Base-by-base conservation (phyloP, 1,140 invertebrate species). In the Pogonognathellus flavescens region DNA sequence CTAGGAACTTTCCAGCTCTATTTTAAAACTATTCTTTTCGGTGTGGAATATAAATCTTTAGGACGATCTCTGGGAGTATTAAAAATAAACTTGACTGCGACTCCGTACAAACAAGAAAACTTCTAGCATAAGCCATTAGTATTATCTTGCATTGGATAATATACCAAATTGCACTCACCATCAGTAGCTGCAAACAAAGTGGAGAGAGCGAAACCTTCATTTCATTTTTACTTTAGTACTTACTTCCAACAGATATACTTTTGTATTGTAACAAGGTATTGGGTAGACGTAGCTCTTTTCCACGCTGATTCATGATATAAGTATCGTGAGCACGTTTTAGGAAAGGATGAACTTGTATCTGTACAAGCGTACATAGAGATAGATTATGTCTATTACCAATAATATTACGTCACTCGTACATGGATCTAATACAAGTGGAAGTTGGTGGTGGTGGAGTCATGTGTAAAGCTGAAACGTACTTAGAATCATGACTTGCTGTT, bases 81-180 rank as follows among this genome's bases (percentile, higher is more conserved):
- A 81, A 20, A 81, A 81, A 81, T 57, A 57, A 55, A 81, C 53
- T 81, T 53, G 50, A 81, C 50, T 81, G 2, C 31, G 31, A 81
- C 20, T 55, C 25, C 70, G 41, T 18, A 31, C 16, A 82, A 49
- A 57, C 22, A 76, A 16, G 41, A 76, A 76, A 76, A 76, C 31
- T 76, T 76, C 31, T 76, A 76, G 41, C 25, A 76, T 60, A 86
- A 84, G 62, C 85, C 83, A 88, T 88, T 88, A 88, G 85, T 82
- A 70, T 86, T 88, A 88, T 88, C 87, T 86, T 84, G 52, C 25
- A 49, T 18, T 20, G 18, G 13, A 57, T 80, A 82, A 82, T 86
- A 81, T 84, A 62, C 72, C 53, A 85, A 83, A 84, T 85, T 85
- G 70, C 86, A 85, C 85, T 86, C 31, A 41, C 31, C 31, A 3